Conservation (phyloP, 1,140 invertebrate species). For the Latrodectus geometricus region DNA sequence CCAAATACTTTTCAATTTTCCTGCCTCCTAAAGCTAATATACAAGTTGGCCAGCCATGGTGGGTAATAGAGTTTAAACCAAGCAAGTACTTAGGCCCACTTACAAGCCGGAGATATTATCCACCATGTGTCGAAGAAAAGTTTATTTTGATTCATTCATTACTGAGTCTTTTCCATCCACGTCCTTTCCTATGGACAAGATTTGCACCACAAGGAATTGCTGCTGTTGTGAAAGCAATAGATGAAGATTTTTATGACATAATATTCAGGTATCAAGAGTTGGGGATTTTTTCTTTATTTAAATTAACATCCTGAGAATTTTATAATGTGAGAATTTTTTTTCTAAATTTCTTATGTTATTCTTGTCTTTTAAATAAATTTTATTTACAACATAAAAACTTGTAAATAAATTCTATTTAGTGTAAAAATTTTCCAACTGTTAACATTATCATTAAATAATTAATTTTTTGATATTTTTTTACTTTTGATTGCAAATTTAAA, state of each 20-base stretch:
- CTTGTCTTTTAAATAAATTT: no score
- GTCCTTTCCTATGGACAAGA: slow-evolving; percentile 63
- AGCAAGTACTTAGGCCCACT: slow-evolving; percentile 7
- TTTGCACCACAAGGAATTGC: slow-evolving; percentile 69
- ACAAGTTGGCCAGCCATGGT: slow-evolving; percentile 41
- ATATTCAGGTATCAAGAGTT: slow-evolving; percentile 67
- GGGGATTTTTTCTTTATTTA: no score
- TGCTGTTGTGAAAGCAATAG: slow-evolving; percentile 67
- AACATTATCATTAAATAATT: not conserved
- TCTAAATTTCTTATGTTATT: slow-evolving; percentile 21
- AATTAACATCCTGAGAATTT: no score
- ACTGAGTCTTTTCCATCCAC: slow-evolving; percentile 48
- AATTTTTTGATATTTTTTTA: no score
- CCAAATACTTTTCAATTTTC: slow-evolving; percentile 42
- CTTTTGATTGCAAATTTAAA: no score
- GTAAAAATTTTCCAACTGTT: not conserved
- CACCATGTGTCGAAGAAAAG: slow-evolving; percentile 23
- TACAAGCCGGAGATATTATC: slow-evolving; percentile 32
- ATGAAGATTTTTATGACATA: slow-evolving; percentile 68
- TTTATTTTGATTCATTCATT: slow-evolving; percentile 33
- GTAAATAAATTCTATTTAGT: not conserved
- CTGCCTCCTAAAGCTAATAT: not conserved
- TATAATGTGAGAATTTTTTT: no score
- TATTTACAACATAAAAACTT: no score
- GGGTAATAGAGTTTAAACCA: slow-evolving; percentile 43